Base-by-base conservation (phyloP, 2,888 invertebrate genomes). In the Heliconius charithonia region DNA sequence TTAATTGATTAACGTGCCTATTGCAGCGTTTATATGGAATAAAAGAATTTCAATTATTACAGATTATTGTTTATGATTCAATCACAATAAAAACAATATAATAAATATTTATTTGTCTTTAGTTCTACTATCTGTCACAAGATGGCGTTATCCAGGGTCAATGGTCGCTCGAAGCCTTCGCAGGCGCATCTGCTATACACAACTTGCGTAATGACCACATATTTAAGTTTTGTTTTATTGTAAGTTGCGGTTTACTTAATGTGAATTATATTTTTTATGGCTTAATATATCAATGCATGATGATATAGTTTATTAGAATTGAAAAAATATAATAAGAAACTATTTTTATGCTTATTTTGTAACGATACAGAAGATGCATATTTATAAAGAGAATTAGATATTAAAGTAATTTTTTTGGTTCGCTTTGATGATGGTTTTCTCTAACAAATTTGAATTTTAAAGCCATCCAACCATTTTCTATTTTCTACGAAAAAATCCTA, bases 161-260 rank as follows among this genome's bases (percentile, higher is more conserved):
- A 79, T 77, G 85, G 79, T 78, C 87, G 67, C 82, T 9, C 51
- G 76, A 83, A 83, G 86, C 86, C 86, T 86, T 86, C 84, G 81
- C 83, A 77, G 70, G 81, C 83, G 82, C 85, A 83, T 83, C 82
- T 80, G 82, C 85, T 82, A 80, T 81, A 80, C 85, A 82, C 51
- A 41, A 45, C 82, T 82, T 82, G 81, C 82, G 82, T 81, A 82
- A 82, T 81, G 81, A 74, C 67, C 45, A 73, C 78, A 77, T 73
- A 78, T 45, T 80, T 80, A 78, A 70, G 67, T 65, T 66, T 78
- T 77, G 72, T 78, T 77, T 73, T 67, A 73, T 77, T 77, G 66
- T 45, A 67, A n/a, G 73, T 59, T 77, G 56, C 22, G 56, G 66
- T 59, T 66, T 67, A 72, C 59, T 73, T 73, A 56, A 62, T 66